phyloP scores from a whole-genome alignment of 1,140 invertebrate species.

The Calosoma granatense region DNA sequence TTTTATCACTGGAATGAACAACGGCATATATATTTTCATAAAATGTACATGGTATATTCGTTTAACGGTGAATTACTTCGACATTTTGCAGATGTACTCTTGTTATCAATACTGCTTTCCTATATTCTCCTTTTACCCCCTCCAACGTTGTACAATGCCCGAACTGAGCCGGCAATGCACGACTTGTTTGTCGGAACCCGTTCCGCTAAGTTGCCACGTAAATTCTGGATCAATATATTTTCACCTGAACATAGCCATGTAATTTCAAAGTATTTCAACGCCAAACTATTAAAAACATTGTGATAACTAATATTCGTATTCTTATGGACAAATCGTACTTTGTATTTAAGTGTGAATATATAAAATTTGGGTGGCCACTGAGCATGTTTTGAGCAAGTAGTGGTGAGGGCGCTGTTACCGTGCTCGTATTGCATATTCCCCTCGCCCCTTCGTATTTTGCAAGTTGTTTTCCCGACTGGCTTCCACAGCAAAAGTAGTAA shows the following conservation, averaged over 20 bases:
- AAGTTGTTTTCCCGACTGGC: conserved; percentile 4
- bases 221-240: conserved; percentile 8
- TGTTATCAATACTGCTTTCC: conserved; percentile 2
- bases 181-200: conserved; percentile 4
- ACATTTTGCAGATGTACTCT: not conserved
- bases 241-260: conserved; percentile 8
- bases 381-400: not conserved
- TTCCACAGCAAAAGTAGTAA: conserved; percentile 4
- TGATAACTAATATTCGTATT: conserved; percentile 6
- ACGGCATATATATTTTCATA: too few species aligned
- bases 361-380: not conserved
- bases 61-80: not conserved
- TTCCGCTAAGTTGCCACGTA: conserved; percentile 7
- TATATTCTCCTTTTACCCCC: not conserved
- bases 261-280: conserved; percentile 8
- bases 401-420: conserved; percentile 5
- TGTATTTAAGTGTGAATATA: not conserved
- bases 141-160: not conserved
- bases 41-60: not conserved
- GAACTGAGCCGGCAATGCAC: conserved; percentile 1
- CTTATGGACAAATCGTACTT: conserved; percentile 1
- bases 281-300: conserved; percentile 6
- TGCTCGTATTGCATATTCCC: not conserved
- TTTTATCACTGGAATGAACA: too few species aligned
- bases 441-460: not conserved